These are phyloP conservation scores for Megaustenia siamemsis DNA, from an alignment of 2,888 invertebrate genomes.

Conservation along the genomic window DNA sequence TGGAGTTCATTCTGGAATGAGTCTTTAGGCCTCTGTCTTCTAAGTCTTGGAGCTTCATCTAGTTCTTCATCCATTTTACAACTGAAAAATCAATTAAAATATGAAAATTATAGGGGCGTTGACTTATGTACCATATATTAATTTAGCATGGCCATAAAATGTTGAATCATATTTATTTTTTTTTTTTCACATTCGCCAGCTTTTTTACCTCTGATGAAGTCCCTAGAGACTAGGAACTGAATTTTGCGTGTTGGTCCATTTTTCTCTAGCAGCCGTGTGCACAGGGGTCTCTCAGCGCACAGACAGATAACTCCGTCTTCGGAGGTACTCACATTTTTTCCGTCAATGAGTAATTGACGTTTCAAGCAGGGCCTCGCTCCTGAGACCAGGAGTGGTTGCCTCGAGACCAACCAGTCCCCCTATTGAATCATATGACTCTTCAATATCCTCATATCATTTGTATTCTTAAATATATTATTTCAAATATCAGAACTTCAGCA, in stretches of 20 bases:
- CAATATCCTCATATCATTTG: too few species aligned
- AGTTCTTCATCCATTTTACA: constrained; percentile 57
- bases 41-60: constrained; percentile 48
- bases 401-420: too few species aligned
- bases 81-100: neutral
- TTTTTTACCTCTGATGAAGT: neutral
- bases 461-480: too few species aligned
- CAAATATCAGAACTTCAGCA: too few species aligned
- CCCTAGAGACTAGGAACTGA: neutral
- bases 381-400: too few species aligned
- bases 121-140: neutral
- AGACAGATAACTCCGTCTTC: neutral
- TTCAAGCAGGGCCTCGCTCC: too few species aligned
- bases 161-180: too few species aligned
- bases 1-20: constrained; percentile 69
- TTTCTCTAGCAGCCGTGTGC: neutral
- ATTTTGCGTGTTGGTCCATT: neutral
- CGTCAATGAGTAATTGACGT: too few species aligned
- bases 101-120: neutral
- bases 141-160: neutral
- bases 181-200: too few species aligned
- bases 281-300: neutral
- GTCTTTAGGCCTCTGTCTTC: constrained; percentile 57
- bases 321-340: neutral
- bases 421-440: too few species aligned